These are phyloP conservation scores for Diachasma alloeum DNA, from an alignment of 1,140 invertebrate species.

Conservation along the genomic window DNA sequence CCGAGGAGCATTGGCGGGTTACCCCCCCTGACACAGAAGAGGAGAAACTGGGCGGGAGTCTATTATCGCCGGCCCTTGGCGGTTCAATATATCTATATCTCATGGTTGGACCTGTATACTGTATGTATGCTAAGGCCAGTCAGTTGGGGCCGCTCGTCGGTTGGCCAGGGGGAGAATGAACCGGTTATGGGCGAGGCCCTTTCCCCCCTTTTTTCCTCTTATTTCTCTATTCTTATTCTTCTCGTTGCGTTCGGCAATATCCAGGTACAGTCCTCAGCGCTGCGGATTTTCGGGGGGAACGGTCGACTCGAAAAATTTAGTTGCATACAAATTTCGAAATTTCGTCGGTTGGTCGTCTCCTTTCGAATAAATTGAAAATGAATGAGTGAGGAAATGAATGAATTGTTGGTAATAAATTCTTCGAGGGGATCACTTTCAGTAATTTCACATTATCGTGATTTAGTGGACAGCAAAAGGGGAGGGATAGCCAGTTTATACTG, in stretches of 20 bases:
- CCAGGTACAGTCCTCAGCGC: too few species aligned
- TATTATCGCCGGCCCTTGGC: constrained; percentile 40
- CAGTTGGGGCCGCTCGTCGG: constrained; percentile 5
- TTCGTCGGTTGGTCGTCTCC: too few species aligned
- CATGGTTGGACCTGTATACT: constrained; percentile 31
- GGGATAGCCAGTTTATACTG: too few species aligned
- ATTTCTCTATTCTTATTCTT: constrained; percentile 42
- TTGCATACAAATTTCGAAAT: too few species aligned
- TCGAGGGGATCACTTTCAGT: too few species aligned
- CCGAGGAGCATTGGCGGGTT: background rate
- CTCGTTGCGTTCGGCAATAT: background rate
- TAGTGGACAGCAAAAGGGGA: too few species aligned
- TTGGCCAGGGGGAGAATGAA: constrained; percentile 50
- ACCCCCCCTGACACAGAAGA: background rate
- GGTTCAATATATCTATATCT: constrained; percentile 36
- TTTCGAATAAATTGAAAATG: too few species aligned
- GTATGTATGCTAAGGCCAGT: constrained; percentile 18
- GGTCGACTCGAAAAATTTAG: too few species aligned
- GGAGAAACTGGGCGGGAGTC: constrained; percentile 33
- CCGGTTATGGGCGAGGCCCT: constrained; percentile 65
- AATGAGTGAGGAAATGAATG: too few species aligned
- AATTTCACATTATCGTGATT: too few species aligned
- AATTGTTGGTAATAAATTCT: too few species aligned
- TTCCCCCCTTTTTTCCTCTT: constrained; percentile 41
- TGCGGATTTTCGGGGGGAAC: too few species aligned